Conservation (phyloP, 2,888 invertebrate genomes). For the Macaria liturata region DNA sequence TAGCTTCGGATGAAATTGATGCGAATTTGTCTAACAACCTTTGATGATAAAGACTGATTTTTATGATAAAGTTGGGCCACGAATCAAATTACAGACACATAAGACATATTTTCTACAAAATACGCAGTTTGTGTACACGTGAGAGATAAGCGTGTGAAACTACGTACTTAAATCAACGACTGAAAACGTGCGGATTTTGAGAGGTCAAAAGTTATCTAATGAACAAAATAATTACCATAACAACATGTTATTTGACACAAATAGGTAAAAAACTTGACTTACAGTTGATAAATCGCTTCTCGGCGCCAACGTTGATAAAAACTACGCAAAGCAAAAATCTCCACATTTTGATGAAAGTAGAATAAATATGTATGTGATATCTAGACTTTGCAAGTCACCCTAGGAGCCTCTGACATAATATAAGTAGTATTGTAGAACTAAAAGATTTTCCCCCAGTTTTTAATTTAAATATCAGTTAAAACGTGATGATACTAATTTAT, state of each 20-base stretch:
- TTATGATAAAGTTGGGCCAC: too few species aligned
- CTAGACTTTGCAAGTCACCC: too few species aligned
- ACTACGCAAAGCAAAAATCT: conserved; percentile 6
- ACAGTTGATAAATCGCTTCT: conserved; percentile 57
- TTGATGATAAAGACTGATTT: too few species aligned
- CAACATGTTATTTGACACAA: conserved; percentile 23
- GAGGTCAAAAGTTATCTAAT: conserved; percentile 16
- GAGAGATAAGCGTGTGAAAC: conserved; percentile 7
- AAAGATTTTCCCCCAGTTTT: conserved; percentile 15
- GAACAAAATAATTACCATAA: conserved; percentile 23
- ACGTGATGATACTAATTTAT: conserved; percentile 39
- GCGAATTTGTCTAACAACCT: too few species aligned
- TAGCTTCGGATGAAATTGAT: too few species aligned
- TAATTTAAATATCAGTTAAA: conserved; percentile 33
- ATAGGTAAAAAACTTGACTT: conserved; percentile 37
- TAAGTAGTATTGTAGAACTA: conserved; percentile 19
- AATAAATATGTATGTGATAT: too few species aligned
- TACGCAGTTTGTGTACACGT: conserved; percentile 9
- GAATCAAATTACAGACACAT: too few species aligned
- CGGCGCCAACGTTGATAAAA: conserved; percentile 29
- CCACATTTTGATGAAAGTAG: conserved; percentile 11
- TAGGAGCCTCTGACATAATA: neutral
- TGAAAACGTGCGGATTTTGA: conserved; percentile 12
- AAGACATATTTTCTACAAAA: too few species aligned
- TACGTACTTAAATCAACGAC: conserved; percentile 1